Conservation (phyloP, 2,888 invertebrate genomes). For the Epirrita christyi region DNA sequence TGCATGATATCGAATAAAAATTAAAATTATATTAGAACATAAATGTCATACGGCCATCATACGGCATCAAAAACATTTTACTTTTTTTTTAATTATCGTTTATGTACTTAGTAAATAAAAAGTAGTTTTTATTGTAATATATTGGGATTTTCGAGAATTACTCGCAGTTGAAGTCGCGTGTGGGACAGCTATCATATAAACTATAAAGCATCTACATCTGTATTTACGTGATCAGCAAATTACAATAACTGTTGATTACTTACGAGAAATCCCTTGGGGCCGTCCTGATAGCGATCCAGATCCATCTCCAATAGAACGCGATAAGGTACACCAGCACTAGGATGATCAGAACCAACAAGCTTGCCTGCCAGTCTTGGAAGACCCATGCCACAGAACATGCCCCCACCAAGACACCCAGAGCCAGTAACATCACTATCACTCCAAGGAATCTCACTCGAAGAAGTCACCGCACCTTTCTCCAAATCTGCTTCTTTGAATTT, state of each 20-base stretch:
- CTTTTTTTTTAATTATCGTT: too few relatives aligned
- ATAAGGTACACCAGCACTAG: constrained; percentile 88
- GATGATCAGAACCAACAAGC: constrained; percentile 87
- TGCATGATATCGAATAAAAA: too few relatives aligned
- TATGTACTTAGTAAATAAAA: too few relatives aligned
- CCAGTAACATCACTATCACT: constrained; percentile 71
- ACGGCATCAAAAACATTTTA: too few relatives aligned
- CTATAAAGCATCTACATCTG: too few relatives aligned
- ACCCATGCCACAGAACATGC: constrained; percentile 81
- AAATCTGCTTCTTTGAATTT: constrained; percentile 56
- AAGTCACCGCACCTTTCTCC: constrained; percentile 55
- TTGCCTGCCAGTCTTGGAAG: constrained; percentile 87
- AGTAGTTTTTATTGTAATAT: too few relatives aligned
- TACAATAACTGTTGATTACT: constrained; percentile 61
- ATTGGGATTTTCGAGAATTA: too few relatives aligned
- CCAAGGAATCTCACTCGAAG: constrained; percentile 54
- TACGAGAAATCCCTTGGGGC: constrained; percentile 90
- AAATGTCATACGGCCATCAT: too few relatives aligned
- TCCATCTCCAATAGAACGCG: constrained; percentile 90
- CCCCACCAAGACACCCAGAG: constrained; percentile 73
- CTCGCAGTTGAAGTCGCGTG: too few relatives aligned
- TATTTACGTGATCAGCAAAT: too few relatives aligned
- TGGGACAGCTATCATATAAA: too few relatives aligned
- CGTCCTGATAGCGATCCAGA: constrained; percentile 90
- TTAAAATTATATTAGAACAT: too few relatives aligned